Evolutionary conservation across 2,888 invertebrate genomes (phyloP), one percentile per base, ranked within the genome.

Genomic region (Cephus nigrinus): DNA sequence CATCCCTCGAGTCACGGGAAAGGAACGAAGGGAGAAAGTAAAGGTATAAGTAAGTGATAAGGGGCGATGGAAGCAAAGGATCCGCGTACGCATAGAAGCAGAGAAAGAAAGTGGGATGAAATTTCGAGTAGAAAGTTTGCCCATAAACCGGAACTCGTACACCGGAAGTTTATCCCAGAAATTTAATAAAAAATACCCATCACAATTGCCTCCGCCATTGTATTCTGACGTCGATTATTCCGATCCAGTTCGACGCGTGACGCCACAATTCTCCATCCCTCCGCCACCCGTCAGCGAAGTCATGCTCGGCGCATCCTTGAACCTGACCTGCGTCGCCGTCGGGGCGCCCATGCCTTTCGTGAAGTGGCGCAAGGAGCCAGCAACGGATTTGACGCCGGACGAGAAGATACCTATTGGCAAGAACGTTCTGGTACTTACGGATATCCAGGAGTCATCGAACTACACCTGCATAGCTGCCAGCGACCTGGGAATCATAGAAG

Each of bases 321-420:
- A 98, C 91, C 93, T 99, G 83, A 98, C 98, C 78, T 99, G 99
- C 92, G 98, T 98, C 77, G 99, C 99, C 12, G 97, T 98, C 40
- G 99, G 99, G 32, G 98, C 99, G 0, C 99, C 99, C 11, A 98
- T 99, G 98, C 99, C 99, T 1, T 96, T 95, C 86, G 98, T 99
- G 77, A 98, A 97, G 92, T 97, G 97, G 97, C 95, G 96, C 84
- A 96, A 96, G 93, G 97, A 95, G 76, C 93, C 95, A 55, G 94
- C 95, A 12, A 95, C 95, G 90, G 98, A 98, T 92, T 92, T 98
- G 83, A 97, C 97, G 0, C 96, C 97, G 0, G 97, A 97, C 91
- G 97, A 98, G 92, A 95, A 97, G 86, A 94, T 97, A 78, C 95
- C 96, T 0, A 94, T 97, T 74, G 96, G 97, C 35, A 95, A 95